These are phyloP conservation scores for Colostygia pectinataria DNA, from an alignment of 2,888 invertebrate species.

Conservation along the genomic window DNA sequence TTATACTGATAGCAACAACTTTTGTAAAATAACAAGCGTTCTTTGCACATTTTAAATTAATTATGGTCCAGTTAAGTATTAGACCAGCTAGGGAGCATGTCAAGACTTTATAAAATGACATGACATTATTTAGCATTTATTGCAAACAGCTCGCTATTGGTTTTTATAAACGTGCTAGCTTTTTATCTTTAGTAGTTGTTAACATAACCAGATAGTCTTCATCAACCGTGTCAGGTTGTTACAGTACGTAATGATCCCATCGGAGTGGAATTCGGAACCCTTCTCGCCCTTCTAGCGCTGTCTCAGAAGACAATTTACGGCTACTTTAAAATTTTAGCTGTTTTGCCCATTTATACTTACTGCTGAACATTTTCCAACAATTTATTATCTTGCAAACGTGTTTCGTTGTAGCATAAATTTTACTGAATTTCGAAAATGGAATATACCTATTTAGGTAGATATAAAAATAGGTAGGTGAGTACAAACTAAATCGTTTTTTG, in stretches of 20 bases:
- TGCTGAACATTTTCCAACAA: conserved; percentile 20
- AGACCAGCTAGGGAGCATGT: no score
- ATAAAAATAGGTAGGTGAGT: no score
- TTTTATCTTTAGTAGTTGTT: not conserved
- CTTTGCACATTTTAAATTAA: no score
- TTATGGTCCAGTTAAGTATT: no score
- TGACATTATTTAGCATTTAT: no score
- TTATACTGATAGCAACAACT: no score
- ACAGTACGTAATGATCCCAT: conserved; percentile 30
- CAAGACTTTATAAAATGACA: no score
- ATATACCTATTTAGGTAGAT: not conserved
- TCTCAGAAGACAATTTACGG: conserved; percentile 22
- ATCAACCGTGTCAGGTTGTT: conserved; percentile 24
- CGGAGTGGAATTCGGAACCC: conserved; percentile 30
- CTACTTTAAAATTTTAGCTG: conserved; percentile 26
- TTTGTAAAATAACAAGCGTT: no score
- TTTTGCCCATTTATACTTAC: conserved; percentile 21
- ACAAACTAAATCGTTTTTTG: not conserved
- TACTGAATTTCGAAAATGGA: conserved; percentile 8
- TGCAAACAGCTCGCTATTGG: no score
- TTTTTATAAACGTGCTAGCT: no score
- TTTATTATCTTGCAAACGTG: conserved; percentile 15
- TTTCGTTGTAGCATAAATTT: conserved; percentile 12
- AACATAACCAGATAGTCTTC: not conserved
- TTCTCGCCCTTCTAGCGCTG: conserved; percentile 23